Evolutionary conservation across 2,113 vertebrate species (phyloP).

Genomic region (Anhinga rufa): DNA sequence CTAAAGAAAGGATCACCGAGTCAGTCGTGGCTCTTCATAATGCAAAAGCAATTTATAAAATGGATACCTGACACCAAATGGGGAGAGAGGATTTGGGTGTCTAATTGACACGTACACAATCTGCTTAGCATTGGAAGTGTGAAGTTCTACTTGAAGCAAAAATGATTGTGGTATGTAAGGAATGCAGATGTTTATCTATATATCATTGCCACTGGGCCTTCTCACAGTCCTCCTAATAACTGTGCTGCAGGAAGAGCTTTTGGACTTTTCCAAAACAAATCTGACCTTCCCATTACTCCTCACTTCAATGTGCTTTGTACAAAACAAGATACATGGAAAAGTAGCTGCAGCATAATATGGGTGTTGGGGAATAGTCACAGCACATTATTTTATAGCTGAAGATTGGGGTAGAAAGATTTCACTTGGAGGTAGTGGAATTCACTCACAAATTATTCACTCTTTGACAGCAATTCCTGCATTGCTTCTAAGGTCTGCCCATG

Average conservation of each 20-base stretch:
- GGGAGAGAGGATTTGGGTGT: neutral
- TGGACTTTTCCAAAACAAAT: conserved; percentile 66
- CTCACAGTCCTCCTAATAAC: conserved; percentile 60
- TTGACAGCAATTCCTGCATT: neutral
- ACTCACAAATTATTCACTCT: neutral
- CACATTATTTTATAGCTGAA: neutral
- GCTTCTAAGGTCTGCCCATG: neutral
- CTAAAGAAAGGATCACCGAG: neutral
- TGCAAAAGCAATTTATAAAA: conserved; percentile 41
- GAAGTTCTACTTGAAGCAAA: conserved; percentile 51
- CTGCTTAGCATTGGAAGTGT: conserved; percentile 43
- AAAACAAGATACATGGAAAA: neutral
- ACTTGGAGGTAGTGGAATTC: conserved; percentile 1
- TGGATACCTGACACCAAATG: conserved; percentile 26
- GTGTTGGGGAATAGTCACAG: neutral
- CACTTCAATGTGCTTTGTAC: neutral
- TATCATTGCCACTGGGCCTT: conserved; percentile 57
- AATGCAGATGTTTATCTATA: conserved; percentile 70
- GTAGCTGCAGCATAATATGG: neutral
- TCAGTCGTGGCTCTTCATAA: conserved; percentile 14
- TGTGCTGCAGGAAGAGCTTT: conserved; percentile 45
- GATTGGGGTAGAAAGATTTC: neutral
- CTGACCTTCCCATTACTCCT: conserved; percentile 48
- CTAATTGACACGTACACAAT: neutral
- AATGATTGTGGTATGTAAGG: conserved; percentile 60